Base-by-base conservation (phyloP, 1,140 invertebrate species). In the Wiebesia pumilae region DNA sequence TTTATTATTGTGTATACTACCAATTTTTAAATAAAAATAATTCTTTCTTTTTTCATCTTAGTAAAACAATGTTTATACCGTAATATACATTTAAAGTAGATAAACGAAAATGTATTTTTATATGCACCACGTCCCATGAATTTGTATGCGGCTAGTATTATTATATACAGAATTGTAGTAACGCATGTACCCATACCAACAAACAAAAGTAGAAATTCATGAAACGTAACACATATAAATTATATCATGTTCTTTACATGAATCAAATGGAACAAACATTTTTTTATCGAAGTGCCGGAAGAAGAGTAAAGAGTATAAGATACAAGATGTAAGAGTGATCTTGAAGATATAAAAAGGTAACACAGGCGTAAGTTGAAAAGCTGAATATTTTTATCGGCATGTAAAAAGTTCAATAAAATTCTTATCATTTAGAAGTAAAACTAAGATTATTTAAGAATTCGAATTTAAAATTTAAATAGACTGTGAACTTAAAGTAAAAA, bases 81-180 rank as follows among this genome's bases (percentile, higher is more conserved):
- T 85, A 71, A 81, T 81, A 38, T 62, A 58, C 33, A 73, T 81
- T 62, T 35, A 81, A 67, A 84, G 67, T 43, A 81, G 51, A 58
- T 62, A 71, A n/a, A 38, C 30, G 38, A 81, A 77, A 38, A 51
- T n/a, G n/a, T 21, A 81, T 86, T 81, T 86, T 81, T 81, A 81
- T 81, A 86, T 54, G 27, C 43, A 62, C 27, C 54, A 86, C 84
- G 79, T 81, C 38, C 40, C 54, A 73, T 86, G 84, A 81, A 86
- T 86, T 81, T 65, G 77, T 86, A 86, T 33, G 51, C n/a, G 38
- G 21, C 51, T 19, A 30, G 69, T 75, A 81, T 81, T 47, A 86
- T 80, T 73, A 85, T 35, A 65, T 58, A 30, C 19, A 40, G 79
- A 81, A 86, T 81, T 33, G 79, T 27, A 75, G 69, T 62, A 69